phyloP scores from a whole-genome alignment of 2,113 vertebrate genomes.

The Eretmochelys imbricata region DNA sequence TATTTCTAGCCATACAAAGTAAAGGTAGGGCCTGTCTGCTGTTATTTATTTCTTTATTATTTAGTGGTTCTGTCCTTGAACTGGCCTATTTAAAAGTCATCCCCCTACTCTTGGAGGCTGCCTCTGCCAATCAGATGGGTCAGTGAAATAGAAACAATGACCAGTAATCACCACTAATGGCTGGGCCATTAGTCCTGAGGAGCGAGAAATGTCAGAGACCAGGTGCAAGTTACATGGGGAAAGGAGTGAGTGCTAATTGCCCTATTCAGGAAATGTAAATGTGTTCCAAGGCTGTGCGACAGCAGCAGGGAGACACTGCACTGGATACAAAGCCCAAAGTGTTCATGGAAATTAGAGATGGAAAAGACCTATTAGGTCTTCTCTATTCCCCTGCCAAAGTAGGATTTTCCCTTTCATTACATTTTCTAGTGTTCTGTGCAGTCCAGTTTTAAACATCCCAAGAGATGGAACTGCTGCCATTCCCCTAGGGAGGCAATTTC shows the following conservation, averaged over 20 bases:
- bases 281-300: not conserved
- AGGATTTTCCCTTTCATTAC: not conserved
- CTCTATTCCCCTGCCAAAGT: not conserved
- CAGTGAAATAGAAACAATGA: constrained; percentile 62
- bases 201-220: constrained; percentile 44
- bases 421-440: not conserved
- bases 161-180: constrained; percentile 63
- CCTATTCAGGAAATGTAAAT: constrained; percentile 71
- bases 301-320: not conserved
- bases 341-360: not conserved
- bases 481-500: not conserved
- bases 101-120: not conserved
- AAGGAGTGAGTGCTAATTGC: constrained; percentile 58
- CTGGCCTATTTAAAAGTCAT: constrained; percentile 6
- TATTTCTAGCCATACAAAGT: constrained; percentile 50
- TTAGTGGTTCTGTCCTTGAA: constrained; percentile 51
- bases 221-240: constrained; percentile 19
- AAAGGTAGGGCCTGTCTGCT: constrained; percentile 38
- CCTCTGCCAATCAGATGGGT: constrained; percentile 20
- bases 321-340: not conserved
- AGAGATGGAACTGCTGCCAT: rapidly evolving
- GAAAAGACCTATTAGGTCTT: not conserved
- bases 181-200: constrained; percentile 65
- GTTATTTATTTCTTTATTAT: constrained; percentile 53
- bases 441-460: not conserved